Conservation (phyloP, 2,113 vertebrate species). For the Tyto alba region DNA sequence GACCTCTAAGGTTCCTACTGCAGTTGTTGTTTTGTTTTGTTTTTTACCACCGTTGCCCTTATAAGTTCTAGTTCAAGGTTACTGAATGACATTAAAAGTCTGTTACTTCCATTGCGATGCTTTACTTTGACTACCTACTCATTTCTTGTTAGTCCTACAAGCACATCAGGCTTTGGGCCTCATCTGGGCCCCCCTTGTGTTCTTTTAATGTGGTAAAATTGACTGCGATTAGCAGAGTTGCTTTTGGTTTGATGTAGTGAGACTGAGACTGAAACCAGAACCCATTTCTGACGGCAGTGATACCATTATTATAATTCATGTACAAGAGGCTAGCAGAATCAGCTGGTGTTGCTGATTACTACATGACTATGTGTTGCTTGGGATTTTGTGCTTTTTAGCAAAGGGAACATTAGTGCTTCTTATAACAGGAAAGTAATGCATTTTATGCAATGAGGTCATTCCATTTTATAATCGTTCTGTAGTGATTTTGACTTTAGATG, state of each 20-base stretch:
- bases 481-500: constrained; percentile 33
- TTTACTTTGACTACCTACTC: neutral
- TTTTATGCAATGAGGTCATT: constrained; percentile 43
- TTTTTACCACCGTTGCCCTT: neutral
- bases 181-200: neutral
- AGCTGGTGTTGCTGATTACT: neutral
- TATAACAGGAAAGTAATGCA: neutral
- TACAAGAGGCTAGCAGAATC: neutral
- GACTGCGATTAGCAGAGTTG: neutral
- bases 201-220: neutral
- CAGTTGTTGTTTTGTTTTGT: neutral
- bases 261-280: neutral
- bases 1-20: neutral
- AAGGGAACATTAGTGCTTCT: neutral
- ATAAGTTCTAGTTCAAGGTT: neutral
- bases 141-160: neutral
- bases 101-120: neutral
- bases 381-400: neutral
- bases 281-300: neutral
- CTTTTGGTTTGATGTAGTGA: neutral
- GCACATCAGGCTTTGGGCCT: neutral
- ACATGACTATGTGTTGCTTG: neutral
- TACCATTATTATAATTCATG: neutral
- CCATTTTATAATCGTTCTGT: constrained; percentile 2
- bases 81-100: neutral